Evolutionary conservation across 2,113 vertebrate genomes (phyloP).

Genomic region (Lycocorax pyrrhopterus): DNA sequence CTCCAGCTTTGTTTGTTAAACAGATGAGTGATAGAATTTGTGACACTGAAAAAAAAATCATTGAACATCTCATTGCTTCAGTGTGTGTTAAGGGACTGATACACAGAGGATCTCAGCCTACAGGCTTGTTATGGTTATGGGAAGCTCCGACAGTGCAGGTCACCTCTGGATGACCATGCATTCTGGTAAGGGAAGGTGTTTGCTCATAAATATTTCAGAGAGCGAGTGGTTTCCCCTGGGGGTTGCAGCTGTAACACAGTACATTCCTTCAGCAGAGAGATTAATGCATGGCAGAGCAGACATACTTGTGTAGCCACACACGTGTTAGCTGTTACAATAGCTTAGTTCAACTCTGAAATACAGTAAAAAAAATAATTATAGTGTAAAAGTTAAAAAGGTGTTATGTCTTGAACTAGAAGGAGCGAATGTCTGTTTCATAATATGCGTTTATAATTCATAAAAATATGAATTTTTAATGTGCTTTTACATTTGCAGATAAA

Average conservation of each 20-base stretch:
- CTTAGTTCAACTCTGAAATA: background rate
- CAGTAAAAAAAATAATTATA: background rate
- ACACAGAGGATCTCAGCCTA: background rate
- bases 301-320: background rate
- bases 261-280: background rate
- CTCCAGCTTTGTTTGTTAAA: background rate
- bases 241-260: background rate
- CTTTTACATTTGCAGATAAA: constrained; percentile 68
- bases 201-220: constrained; percentile 1
- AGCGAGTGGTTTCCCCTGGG: background rate
- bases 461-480: background rate
- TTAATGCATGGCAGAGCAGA: background rate
- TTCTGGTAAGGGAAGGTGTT: background rate
- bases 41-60: background rate
- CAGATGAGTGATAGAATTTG: background rate
- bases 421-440: background rate
- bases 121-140: background rate
- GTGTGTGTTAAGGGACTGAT: background rate
- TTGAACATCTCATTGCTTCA: background rate
- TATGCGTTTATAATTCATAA: too few relatives aligned
- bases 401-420: background rate
- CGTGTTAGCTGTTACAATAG: background rate
- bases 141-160: background rate
- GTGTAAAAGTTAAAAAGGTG: background rate
- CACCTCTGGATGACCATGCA: background rate